Evolutionary conservation across 2,113 vertebrate genomes (phyloP), one percentile per base, ranked within the genome.

Genomic region (Aplodontia rufa): DNA sequence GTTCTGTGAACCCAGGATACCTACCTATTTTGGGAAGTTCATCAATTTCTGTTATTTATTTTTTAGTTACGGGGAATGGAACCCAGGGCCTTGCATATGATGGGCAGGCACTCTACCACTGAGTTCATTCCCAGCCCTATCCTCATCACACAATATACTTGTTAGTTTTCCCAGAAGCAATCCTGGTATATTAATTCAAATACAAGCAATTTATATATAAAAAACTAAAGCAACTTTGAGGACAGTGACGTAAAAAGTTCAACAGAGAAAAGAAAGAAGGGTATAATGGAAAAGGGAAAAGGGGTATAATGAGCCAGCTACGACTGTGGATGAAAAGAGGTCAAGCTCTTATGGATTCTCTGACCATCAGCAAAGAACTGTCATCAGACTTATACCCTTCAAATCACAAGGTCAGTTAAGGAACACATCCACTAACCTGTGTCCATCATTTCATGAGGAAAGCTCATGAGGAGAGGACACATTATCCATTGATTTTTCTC

Each of bases 371-470:
- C 14, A 6, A 16, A 51, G 30, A 47, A 60, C 5, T 13, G 1
- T 37, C 19, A 14, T 69, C 32, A 45, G 3, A 28, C 2, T 71
- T 69, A 55, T 0, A 30, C 4, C 45, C 49, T 58, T 40, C 1
- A 42, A 81, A 49, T 32, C 20, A 40, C 40, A 35, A 66, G 71
- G 9, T n/a, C 14, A 40, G 6, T 10, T 62, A 2, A 3, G 5
- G 5, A 22, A 0, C 40, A 28, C 14, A 8, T 1, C 4, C 1
- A 60, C 35, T 2, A 47, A 37, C 20, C 3, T 2, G 42, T 47
- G n/a, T 71, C 66, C 24, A 28, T 60, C 9, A 19, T 79, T 60
- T 35, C 22, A 10, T 49, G 5, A 87, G 75, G 71, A 74, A 60
- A 66, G 42, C 42, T n/a, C 40, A 68, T 8, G 1, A 85, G 17